Percentiles rank a stretch among this genome's conserved stretches.
phyloP scores from a whole-genome alignment of 2,113 vertebrate species.

The Tetrax tetrax region DNA sequence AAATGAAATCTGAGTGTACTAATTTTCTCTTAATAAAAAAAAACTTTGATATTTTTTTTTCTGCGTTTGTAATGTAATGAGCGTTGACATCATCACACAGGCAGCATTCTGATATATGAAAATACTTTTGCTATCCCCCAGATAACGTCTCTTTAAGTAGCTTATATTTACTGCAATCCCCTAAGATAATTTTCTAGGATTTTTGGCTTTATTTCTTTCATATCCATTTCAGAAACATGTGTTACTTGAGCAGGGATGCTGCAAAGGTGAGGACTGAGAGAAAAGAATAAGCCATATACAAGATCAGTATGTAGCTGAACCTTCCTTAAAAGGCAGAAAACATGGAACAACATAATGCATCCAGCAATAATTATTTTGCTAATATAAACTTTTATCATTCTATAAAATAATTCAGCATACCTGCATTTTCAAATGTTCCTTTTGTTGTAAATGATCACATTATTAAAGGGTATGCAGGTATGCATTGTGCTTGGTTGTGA shows the following conservation, averaged over 20 bases:
- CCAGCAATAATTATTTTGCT: background rate
- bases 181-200: background rate
- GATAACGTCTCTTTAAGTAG: background rate
- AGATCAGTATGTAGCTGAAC: background rate
- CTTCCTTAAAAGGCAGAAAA: background rate
- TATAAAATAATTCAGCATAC: background rate
- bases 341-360: background rate
- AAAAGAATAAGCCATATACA: background rate
- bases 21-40: slow-evolving; percentile 39
- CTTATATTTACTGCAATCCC: background rate
- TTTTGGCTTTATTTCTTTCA: background rate
- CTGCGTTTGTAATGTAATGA: background rate
- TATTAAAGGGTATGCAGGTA: background rate
- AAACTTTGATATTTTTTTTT: background rate
- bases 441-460: background rate
- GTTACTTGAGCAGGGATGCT: background rate
- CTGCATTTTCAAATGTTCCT: background rate
- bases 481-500: background rate
- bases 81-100: background rate
- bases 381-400: background rate
- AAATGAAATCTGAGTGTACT: background rate
- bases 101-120: background rate
- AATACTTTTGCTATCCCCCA: background rate
- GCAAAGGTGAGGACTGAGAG: background rate
- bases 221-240: background rate